A percentile compares a stretch with the other conserved stretches of the same genome.
Conservation (phyloP, 2,113 vertebrate genomes). For the Pachyramphus minor region DNA sequence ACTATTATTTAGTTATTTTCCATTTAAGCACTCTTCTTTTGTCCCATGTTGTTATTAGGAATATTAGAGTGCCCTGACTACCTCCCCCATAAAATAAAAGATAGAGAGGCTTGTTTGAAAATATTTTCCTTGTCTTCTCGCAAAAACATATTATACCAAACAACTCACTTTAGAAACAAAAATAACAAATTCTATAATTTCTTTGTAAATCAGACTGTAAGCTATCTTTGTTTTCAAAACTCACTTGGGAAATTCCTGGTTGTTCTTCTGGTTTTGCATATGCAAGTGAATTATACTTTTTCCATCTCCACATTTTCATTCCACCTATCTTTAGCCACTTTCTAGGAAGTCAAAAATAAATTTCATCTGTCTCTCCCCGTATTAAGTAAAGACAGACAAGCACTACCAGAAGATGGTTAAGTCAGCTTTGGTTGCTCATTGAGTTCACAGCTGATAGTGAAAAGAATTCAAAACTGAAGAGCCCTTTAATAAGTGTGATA, state of each 20-base stretch:
- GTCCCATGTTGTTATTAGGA: background rate
- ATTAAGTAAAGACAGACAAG: background rate
- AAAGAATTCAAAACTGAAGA: background rate
- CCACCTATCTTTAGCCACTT: background rate
- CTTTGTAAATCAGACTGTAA: background rate
- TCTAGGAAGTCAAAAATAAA: background rate
- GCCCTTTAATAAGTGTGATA: background rate
- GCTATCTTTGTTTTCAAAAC: background rate
- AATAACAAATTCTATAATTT: background rate
- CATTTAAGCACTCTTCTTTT: background rate
- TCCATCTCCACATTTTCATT: background rate
- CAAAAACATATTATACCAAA: background rate
- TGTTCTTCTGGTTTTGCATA: background rate
- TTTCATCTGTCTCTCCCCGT: fast-evolving
- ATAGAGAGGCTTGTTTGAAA: background rate
- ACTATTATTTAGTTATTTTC: background rate
- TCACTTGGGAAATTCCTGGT: background rate
- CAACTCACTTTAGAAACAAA: background rate
- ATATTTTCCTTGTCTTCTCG: background rate
- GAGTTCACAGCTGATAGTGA: background rate
- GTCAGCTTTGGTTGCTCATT: background rate
- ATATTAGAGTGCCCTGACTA: background rate
- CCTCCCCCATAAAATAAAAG: background rate
- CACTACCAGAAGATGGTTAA: background rate
- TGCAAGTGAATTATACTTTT: background rate